Conservation (phyloP, 37 sponge, comb jelly and placozoan species). For the Beroe ovata region DNA sequence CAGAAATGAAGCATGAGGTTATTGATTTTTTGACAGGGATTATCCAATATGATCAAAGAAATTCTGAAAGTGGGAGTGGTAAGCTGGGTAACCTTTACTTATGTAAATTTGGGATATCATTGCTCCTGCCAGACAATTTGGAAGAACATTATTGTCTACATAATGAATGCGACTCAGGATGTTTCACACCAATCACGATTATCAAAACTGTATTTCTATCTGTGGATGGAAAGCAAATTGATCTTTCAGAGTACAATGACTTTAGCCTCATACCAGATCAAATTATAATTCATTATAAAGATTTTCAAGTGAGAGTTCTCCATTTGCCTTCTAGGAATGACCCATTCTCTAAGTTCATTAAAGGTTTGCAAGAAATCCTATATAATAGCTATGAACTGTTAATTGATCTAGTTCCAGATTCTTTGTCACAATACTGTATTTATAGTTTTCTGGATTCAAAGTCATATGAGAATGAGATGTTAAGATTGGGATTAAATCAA, state of each 20-base stretch:
- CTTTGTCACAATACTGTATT: neutral
- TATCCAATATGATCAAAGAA: slow-evolving; percentile 4
- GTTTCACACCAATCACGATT: neutral
- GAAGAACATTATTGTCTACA: too few relatives aligned
- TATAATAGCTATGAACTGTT: neutral
- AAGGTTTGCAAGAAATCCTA: neutral
- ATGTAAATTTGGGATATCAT: slow-evolving; percentile 37
- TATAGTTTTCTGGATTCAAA: slow-evolving; percentile 18
- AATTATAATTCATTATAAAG: slow-evolving; percentile 7
- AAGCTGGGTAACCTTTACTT: slow-evolving; percentile 31
- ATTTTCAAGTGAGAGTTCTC: neutral
- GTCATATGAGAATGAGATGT: slow-evolving; percentile 6
- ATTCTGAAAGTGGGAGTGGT: slow-evolving; percentile 46
- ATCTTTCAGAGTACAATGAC: neutral
- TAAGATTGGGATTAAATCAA: neutral
- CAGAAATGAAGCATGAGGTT: neutral
- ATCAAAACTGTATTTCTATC: slow-evolving; percentile 6
- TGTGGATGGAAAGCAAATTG: neutral
- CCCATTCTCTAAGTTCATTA: neutral
- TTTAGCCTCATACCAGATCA: neutral
- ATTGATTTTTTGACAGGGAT: neutral
- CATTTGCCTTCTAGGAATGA: neutral
- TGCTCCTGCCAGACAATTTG: neutral
- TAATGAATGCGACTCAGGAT: neutral
- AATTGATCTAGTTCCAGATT: neutral